Evolutionary conservation across 2,888 invertebrate genomes (phyloP).

Genomic region (Monochamus alternatus): DNA sequence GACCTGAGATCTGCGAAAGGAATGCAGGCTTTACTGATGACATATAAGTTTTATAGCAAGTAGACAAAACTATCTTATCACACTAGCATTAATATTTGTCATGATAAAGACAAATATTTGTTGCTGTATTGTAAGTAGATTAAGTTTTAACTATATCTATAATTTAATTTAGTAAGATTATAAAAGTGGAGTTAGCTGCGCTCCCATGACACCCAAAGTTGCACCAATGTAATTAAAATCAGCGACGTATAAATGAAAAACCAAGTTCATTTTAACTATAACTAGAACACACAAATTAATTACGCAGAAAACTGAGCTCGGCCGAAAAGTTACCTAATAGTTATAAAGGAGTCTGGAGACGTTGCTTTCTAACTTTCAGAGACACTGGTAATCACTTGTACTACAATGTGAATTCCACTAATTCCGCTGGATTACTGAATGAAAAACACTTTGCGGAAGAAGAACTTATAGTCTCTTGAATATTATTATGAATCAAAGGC

Average conservation of each 20-base stretch:
- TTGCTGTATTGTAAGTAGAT: no score
- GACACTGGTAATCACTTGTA: slow-evolving; percentile 32
- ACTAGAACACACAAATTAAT: slow-evolving; percentile 29
- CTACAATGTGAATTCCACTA: slow-evolving; percentile 34
- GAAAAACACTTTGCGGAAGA: slow-evolving; percentile 23
- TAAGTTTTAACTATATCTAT: no score
- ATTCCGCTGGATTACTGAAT: slow-evolving; percentile 24
- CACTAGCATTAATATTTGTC: no score
- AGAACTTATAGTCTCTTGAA: slow-evolving; percentile 29
- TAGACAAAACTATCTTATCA: no score
- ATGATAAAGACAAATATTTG: no score
- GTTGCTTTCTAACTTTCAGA: slow-evolving; percentile 24
- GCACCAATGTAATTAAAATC: not conserved
- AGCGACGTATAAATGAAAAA: slow-evolving; percentile 4
- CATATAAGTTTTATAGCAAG: no score
- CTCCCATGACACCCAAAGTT: not conserved
- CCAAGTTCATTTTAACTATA: slow-evolving; percentile 6
- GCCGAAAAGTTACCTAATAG: slow-evolving; percentile 28
- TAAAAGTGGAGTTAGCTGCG: no score
- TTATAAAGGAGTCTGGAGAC: slow-evolving; percentile 19
- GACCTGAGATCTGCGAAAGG: no score
- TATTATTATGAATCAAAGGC: not conserved
- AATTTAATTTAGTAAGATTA: no score
- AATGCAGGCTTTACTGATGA: no score
- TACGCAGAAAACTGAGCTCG: slow-evolving; percentile 9